Evolutionary conservation across 2,888 invertebrate genomes (phyloP).

Genomic region (Mellilla xanthometata): DNA sequence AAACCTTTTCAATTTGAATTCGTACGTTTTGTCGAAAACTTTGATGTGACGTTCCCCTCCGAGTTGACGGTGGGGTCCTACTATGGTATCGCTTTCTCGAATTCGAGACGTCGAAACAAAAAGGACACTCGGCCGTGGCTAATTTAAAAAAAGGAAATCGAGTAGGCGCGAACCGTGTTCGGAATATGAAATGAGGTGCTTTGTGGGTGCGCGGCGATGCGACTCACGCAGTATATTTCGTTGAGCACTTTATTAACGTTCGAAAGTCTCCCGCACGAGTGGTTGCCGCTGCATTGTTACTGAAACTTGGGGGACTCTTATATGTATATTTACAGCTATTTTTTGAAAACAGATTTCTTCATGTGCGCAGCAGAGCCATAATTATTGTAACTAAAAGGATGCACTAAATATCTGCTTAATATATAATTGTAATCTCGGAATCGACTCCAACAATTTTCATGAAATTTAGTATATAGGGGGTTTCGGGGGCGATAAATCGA

Average conservation of each 20-base stretch:
- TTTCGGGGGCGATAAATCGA: no score
- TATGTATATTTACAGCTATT: slow-evolving; percentile 8
- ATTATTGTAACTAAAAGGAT: no score
- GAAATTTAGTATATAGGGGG: no score
- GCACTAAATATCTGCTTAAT: no score
- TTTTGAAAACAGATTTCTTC: slow-evolving; percentile 18
- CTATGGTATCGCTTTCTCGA: slow-evolving; percentile 51
- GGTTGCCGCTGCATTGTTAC: slow-evolving; percentile 37
- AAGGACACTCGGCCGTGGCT: slow-evolving; percentile 76
- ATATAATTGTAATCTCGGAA: no score
- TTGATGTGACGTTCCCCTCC: slow-evolving; percentile 52
- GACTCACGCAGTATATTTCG: slow-evolving; percentile 55
- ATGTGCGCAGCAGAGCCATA: no score
- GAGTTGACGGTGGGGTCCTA: slow-evolving; percentile 25
- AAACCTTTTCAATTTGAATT: slow-evolving; percentile 40
- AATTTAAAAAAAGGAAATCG: slow-evolving; percentile 81
- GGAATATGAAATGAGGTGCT: slow-evolving; percentile 68
- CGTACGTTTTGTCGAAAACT: slow-evolving; percentile 51
- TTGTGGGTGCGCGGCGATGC: slow-evolving; percentile 78
- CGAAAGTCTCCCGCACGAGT: slow-evolving; percentile 44
- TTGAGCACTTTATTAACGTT: slow-evolving; percentile 70
- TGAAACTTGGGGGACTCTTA: slow-evolving; percentile 13
- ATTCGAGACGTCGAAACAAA: slow-evolving; percentile 65
- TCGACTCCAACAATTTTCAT: no score
- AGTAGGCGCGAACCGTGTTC: slow-evolving; percentile 58